Conservation (phyloP, 2,797 vertebrate genomes). For the Menidia menidia region DNA sequence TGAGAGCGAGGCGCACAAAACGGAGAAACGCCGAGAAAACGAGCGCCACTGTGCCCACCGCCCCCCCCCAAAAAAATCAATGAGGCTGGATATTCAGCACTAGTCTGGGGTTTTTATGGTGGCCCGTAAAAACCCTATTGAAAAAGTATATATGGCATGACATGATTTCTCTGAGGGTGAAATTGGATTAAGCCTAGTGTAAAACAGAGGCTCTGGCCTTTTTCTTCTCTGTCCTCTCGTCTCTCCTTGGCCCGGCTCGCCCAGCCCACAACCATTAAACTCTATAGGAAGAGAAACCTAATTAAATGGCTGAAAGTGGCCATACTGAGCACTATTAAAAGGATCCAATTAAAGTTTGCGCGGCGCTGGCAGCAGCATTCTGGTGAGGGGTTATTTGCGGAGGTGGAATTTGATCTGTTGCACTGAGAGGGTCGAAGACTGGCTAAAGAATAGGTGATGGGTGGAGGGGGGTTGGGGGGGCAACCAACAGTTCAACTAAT, state of each 20-base stretch:
- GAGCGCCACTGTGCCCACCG: slow-evolving; percentile 31
- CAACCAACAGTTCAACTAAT: slow-evolving; percentile 53
- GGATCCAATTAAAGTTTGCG: slow-evolving; percentile 80
- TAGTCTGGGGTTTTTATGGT: slow-evolving; percentile 71
- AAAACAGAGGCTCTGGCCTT: slow-evolving; percentile 65
- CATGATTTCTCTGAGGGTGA: slow-evolving; percentile 78
- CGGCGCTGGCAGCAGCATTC: slow-evolving; percentile 60
- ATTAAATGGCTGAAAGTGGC: slow-evolving; percentile 77
- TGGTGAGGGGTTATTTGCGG: slow-evolving; percentile 65
- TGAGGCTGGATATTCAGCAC: slow-evolving; percentile 72
- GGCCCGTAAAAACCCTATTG: slow-evolving; percentile 67
- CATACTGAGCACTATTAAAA: slow-evolving; percentile 78
- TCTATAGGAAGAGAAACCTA: slow-evolving; percentile 74
- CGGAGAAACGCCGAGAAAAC: slow-evolving; percentile 10
- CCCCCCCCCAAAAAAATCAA: slow-evolving; percentile 63
- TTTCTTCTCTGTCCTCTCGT: slow-evolving; percentile 19
- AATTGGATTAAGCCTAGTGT: slow-evolving; percentile 81
- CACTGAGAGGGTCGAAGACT: slow-evolving; percentile 24
- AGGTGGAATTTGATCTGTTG: slow-evolving; percentile 64
- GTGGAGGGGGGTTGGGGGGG: slow-evolving; percentile 51
- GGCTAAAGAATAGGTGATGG: slow-evolving; percentile 37
- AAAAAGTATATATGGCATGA: slow-evolving; percentile 72
- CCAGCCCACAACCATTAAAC: slow-evolving; percentile 62
- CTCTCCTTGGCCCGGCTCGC: slow-evolving; percentile 19
- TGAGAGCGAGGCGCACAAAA: slow-evolving; percentile 7